A percentile compares a stretch with the other conserved stretches of the same genome.
These are phyloP conservation scores for Caenorhabditis elegans DNA, from an alignment of 1,140 invertebrate genomes.

Conservation along the genomic window DNA sequence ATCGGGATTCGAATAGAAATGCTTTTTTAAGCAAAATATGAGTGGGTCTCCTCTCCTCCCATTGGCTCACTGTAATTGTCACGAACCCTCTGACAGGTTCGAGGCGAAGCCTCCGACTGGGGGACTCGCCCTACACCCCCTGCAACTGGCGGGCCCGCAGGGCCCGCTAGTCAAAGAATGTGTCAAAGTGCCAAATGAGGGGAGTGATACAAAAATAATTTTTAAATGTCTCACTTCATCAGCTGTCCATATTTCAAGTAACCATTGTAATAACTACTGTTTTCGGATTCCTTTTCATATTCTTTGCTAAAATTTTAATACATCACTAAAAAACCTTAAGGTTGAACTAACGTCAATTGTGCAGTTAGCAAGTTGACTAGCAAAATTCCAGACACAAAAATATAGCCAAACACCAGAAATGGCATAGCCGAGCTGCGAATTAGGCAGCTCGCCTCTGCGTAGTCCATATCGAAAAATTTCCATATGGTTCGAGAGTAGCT, in stretches of 20 bases:
- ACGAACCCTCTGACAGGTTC: no score
- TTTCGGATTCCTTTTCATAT: slow-evolving; percentile 3
- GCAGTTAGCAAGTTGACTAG: not conserved
- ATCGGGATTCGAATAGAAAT: no score
- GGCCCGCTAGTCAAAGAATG: no score
- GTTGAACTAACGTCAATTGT: not conserved
- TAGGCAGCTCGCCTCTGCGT: slow-evolving; percentile 1
- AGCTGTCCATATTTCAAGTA: not conserved
- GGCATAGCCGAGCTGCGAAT: not conserved
- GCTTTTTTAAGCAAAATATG: no score
- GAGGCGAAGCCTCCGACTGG: no score
- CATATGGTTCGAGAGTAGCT: not conserved
- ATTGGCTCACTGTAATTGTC: no score
- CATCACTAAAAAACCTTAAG: no score
- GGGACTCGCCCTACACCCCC: no score
- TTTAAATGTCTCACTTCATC: not conserved
- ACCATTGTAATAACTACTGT: not conserved
- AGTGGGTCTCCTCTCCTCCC: no score
- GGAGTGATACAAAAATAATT: no score
- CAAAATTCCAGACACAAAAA: slow-evolving; percentile 1
- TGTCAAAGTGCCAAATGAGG: no score
- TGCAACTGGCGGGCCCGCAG: no score
- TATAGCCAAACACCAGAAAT: not conserved
- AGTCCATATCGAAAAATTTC: not conserved
- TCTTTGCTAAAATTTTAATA: not conserved